Evolutionary conservation across 2,113 vertebrate species (phyloP).

Genomic region (Heteronetta atricapilla): DNA sequence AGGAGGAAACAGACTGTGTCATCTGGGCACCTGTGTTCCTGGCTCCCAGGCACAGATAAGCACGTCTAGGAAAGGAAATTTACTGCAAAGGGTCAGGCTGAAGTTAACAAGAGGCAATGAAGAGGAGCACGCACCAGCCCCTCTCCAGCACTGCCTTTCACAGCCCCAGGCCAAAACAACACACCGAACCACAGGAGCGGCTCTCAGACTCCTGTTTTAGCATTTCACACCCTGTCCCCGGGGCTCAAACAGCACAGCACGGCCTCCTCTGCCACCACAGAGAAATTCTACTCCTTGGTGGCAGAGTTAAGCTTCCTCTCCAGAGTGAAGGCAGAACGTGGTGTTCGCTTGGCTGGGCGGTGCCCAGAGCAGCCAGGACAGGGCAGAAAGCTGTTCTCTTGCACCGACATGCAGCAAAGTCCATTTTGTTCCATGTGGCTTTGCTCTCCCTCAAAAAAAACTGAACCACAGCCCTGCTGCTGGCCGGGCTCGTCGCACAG

Average conservation of each 20-base stretch:
- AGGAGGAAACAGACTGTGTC: constrained; percentile 29
- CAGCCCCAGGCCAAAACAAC: background rate
- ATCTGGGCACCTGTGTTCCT: constrained; percentile 35
- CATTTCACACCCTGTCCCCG: background rate
- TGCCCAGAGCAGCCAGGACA: background rate
- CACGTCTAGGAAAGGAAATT: background rate
- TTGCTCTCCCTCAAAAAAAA: background rate
- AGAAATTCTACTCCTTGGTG: no score
- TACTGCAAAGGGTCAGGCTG: background rate
- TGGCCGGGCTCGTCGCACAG: background rate
- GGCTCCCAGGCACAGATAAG: background rate
- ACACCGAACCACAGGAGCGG: background rate
- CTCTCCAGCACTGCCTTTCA: background rate
- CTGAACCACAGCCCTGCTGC: background rate
- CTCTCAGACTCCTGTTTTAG: background rate
- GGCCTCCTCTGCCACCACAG: background rate
- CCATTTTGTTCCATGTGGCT: background rate
- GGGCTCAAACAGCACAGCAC: background rate
- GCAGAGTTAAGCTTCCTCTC: background rate
- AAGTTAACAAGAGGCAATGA: background rate
- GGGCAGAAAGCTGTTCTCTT: background rate
- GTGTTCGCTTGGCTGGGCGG: background rate
- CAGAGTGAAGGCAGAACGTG: background rate
- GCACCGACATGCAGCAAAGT: background rate
- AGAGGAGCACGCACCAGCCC: background rate